Evolutionary conservation across 2,113 vertebrate genomes (phyloP), one percentile per base, ranked within the genome.

Genomic region (Tragelaphus scriptus): DNA sequence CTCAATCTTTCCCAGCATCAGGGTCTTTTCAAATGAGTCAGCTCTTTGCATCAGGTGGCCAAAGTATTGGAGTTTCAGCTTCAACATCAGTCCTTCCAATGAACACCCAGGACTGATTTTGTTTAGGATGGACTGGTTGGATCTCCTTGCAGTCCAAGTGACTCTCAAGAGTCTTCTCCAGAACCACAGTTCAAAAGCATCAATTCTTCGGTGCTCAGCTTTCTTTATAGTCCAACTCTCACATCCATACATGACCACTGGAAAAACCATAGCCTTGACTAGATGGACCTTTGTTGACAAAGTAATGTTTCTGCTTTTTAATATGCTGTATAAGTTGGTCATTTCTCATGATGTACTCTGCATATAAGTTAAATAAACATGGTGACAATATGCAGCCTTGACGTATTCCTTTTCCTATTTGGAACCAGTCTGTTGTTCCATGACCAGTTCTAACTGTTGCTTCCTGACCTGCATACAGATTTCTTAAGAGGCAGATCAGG

Each of bases 151-250:
- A 68, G n/a, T 36, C 17, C 65, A 19, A 21, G 65, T 1, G 9
- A 36, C 9, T 6, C 65, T 21, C n/a, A 71, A 36, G 17, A 5
- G n/a, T 36, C 32, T 21, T 71, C n/a, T 71, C n/a, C n/a, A 71
- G 11, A 4, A 71, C 4, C 17, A 36, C n/a, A 71, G 17, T 36
- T 21, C 65, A 36, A 36, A 71, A 71, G n/a, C n/a, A 71, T 71
- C 65, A 1, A 6, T 71, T 12, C 65, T 36, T 71, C 0, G 0
- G n/a, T 1, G 0, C n/a, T 36, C 65, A 36, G 17, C n/a, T 5
- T 36, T 23, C 65, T 71, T 71, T 23, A 5, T 11, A 68, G 65
- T 36, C 65, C 4, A n/a, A 68, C 32, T 68, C 63, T 19, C 16
- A 68, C 1, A 68, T 36, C 8, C 32, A 36, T 36, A n/a, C 32